Conservation (phyloP, 2,888 invertebrate species). For the Synanthedon myopaeformis region DNA sequence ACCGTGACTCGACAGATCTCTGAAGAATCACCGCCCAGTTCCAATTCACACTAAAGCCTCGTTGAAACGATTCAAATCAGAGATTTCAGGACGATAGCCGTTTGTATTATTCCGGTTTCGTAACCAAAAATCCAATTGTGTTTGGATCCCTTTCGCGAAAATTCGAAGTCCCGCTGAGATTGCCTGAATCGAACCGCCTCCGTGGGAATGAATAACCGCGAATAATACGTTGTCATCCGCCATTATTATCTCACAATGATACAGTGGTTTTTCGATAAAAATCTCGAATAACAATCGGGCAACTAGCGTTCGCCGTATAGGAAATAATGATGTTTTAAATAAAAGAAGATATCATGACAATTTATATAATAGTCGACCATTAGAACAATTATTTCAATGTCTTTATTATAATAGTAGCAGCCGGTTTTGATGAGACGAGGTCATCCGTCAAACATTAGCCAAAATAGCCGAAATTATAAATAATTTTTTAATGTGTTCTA, state of each 20-base stretch:
- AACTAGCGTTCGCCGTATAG: slow-evolving; percentile 24
- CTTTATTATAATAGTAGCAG: slow-evolving; percentile 36
- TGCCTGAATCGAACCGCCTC: slow-evolving; percentile 48
- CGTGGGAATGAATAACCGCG: slow-evolving; percentile 57
- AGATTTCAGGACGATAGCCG: slow-evolving; percentile 67
- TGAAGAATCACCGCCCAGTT: slow-evolving; percentile 34
- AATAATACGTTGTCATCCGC: slow-evolving; percentile 69
- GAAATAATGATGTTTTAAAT: slow-evolving; percentile 45
- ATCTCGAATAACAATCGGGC: slow-evolving; percentile 55
- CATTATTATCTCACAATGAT: slow-evolving; percentile 69
- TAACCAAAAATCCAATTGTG: slow-evolving; percentile 70
- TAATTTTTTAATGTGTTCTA: slow-evolving; percentile 22
- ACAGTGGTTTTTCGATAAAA: slow-evolving; percentile 64
- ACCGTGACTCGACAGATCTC: slow-evolving; percentile 40
- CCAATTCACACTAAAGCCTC: slow-evolving; percentile 58
- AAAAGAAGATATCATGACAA: slow-evolving; percentile 50
- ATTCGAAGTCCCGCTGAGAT: slow-evolving; percentile 63
- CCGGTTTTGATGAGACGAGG: not conserved
- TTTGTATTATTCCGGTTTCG: slow-evolving; percentile 69
- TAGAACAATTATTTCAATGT: slow-evolving; percentile 56
- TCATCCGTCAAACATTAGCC: slow-evolving; percentile 12
- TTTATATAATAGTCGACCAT: slow-evolving; percentile 40
- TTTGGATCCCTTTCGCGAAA: slow-evolving; percentile 56
- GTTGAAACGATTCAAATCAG: slow-evolving; percentile 64
- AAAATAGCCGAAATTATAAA: slow-evolving; percentile 39